Evolutionary conservation across 2,113 vertebrate species (phyloP), one percentile per base, ranked within the genome.

Genomic region (Myotis brandtii): DNA sequence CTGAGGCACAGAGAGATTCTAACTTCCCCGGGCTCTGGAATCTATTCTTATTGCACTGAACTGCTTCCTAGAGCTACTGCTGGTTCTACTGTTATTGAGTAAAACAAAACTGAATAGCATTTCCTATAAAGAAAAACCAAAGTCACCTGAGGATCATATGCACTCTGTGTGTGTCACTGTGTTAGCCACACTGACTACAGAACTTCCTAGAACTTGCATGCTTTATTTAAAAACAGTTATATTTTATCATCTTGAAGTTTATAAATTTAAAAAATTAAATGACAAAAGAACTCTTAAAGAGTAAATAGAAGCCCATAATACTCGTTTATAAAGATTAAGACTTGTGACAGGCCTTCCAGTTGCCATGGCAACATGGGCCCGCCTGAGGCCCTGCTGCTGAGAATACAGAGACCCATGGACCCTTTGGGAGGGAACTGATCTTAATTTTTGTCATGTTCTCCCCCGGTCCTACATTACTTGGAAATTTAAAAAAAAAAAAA

Each of bases 251-350:
- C 13, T 75, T 91, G 27, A 56, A 86, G 59, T 83, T 70, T 54
- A 56, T 95, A 92, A 92, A 72, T 30, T 6, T 73, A 83, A 40
- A 70, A 91, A 75, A 62, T 62, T 4, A 90, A 75, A 43, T 59
- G 50, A 52, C 37, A 32, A 67, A 10, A 89, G 32, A 85, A 77
- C 69, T 94, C 46, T 92, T 69, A 27, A 52, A 80, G 43, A 52
- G n/a, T 48, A 64, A 70, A 64, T 67, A 70, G 30, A 89, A 84
- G 32, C n/a, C 62, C 16, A 4, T 32, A 48, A 64, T 56, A 25
- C 16, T 92, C 66, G 23, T 37, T 93, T 75, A 23, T 76, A 64
- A 95, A 84, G 32, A 50, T 70, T 90, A 92, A 94, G 89, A 32
- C 12, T 56, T 62, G 56, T 62, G 56, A 62, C 21, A 23, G 20